A percentile compares a stretch with the other conserved stretches of the same genome.
Evolutionary conservation across 2,113 vertebrate genomes (phyloP).

Genomic region (Ploceus nigricollis): DNA sequence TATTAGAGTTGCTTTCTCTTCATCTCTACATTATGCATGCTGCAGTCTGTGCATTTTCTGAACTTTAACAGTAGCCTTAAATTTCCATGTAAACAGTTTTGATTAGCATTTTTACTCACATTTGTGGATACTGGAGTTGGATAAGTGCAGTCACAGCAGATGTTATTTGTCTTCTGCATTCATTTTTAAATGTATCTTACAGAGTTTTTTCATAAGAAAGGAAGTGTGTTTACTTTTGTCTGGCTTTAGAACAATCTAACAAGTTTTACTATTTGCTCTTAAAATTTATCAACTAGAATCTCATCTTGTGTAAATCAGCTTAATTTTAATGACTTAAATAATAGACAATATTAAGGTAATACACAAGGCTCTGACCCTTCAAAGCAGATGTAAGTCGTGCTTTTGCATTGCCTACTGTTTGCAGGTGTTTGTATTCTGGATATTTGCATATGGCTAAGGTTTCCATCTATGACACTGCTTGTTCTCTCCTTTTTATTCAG

Average conservation of each 20-base stretch:
- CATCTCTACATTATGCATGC: not conserved
- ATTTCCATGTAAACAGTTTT: not conserved
- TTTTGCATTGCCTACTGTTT: not conserved
- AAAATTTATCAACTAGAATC: not conserved
- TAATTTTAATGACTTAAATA: not conserved
- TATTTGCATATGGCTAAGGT: not conserved
- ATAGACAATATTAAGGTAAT: not conserved
- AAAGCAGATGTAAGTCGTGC: not conserved
- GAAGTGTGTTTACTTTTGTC: not conserved
- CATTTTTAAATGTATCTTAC: not conserved
- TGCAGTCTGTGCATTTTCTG: not conserved
- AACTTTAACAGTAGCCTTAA: not conserved
- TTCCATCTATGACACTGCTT: not conserved
- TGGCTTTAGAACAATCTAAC: not conserved
- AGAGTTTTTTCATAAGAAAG: not conserved
- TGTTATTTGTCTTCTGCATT: not conserved
- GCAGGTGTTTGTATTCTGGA: not conserved
- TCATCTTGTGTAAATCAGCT: not conserved
- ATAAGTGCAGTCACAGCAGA: not conserved
- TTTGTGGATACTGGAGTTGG: not conserved
- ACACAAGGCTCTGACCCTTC: not conserved
- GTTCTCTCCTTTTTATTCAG: slow-evolving; percentile 26
- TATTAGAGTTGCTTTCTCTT: not conserved
- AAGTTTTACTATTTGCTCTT: not conserved
- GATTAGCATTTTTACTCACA: not conserved